Base-by-base conservation (phyloP, 53 echinoderm and acorn worm species). In the Paracentrotus lividus region DNA sequence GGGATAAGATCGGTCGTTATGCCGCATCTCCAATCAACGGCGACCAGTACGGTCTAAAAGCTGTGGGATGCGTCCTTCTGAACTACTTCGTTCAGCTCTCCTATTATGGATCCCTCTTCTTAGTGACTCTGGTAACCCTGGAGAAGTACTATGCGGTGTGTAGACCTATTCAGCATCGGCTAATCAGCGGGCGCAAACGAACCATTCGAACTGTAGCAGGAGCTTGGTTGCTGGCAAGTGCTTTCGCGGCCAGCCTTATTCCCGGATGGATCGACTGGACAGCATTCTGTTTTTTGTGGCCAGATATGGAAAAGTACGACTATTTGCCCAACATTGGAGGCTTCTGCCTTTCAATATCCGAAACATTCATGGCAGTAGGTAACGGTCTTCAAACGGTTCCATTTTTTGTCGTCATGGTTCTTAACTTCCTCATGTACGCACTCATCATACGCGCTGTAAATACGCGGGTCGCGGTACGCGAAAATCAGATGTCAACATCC, bases 61-160 rank as follows among this genome's bases (percentile, higher is more conserved):
- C 88, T 34, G 91, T 56, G 5, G 90, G 98, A 26, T 98, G 96
- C 91, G 91, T 94, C 84, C 0, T 95, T 38, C 77, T 96, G 10
- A 86, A 92, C 90, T 90, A 85, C 45, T 61, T 95, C 42, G 69
- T 93, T 1, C 94, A 98, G 56, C 72, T 94, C 42, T 88, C 77
- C 42, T 96, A 94, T 57, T 98, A 94, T 42, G 96, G 91, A 15
- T 96, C 96, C 16, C 86, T 96, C 44, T 95, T 96, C 59, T 94
- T 96, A 0, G 95, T 98, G 14, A 95, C 95, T 4, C 92, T 96
- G 77, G 96, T 98, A 15, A 95, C 98, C 5, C 49, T 95, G 15
- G 98, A 98, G 88, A 96, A 96, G 57, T 98, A 94, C 77, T 96
- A 95, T 84, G 96, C 96, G 15, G 94, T 98, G 29, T 96, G 96